Conservation (phyloP, 2,797 vertebrate species). For the Peromyscus eremicus region DNA sequence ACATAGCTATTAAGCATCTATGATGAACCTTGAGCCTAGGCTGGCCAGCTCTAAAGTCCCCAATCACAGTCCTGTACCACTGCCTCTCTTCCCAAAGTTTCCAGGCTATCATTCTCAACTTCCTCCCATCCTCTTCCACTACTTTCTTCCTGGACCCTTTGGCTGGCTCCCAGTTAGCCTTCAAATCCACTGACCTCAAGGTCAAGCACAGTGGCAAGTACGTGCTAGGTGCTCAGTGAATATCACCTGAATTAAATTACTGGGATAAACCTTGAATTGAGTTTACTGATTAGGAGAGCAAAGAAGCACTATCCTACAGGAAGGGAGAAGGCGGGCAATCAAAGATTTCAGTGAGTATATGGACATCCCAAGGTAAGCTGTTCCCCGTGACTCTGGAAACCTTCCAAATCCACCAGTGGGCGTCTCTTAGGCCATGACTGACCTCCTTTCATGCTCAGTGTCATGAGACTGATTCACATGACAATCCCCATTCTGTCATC, state of each 20-base stretch:
- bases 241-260: conserved; percentile 21
- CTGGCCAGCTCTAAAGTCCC: not conserved
- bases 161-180: not conserved
- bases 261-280: not conserved
- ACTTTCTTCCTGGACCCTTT: not conserved
- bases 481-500: conserved; percentile 7
- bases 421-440: not conserved
- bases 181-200: not conserved
- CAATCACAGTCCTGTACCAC: not conserved
- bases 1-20: not conserved
- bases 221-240: not conserved
- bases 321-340: not conserved
- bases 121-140: not conserved
- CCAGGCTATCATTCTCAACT: not conserved
- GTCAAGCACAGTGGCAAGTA: not conserved
- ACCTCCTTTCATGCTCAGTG: not conserved
- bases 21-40: not conserved
- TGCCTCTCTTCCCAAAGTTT: not conserved
- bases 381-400: not conserved
- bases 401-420: not conserved
- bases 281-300: not conserved
- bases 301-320: not conserved
- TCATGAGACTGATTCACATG: not conserved
- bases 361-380: not conserved
- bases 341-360: not conserved